Conservation (phyloP, 2,888 invertebrate genomes). For the Sinodicranocentrus sp. region DNA sequence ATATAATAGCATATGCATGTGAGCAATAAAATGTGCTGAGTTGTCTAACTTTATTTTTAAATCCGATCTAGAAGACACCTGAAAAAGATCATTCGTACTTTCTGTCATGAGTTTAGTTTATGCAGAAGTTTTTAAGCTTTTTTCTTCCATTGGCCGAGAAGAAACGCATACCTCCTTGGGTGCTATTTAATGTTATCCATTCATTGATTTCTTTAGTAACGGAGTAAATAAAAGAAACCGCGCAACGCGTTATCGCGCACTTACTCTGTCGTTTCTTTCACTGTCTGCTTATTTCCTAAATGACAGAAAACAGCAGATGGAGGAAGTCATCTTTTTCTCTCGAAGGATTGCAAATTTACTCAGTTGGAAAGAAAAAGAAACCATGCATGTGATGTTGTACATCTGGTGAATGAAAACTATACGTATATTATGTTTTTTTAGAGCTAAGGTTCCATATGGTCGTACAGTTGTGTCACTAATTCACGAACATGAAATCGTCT, state of each 20-base stretch:
- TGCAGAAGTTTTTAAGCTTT: too few species aligned
- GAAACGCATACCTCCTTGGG: slow-evolving; percentile 21
- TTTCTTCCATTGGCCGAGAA: too few species aligned
- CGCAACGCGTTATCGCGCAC: slow-evolving; percentile 1
- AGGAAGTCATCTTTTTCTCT: slow-evolving; percentile 40
- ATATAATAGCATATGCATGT: too few species aligned
- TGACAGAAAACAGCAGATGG: slow-evolving; percentile 60
- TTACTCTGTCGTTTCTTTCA: not conserved
- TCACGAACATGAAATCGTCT: too few species aligned
- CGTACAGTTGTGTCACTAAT: not conserved
- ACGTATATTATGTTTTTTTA: too few species aligned
- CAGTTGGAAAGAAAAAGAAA: slow-evolving; percentile 52
- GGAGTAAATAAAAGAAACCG: slow-evolving; percentile 24
- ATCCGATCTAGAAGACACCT: too few species aligned
- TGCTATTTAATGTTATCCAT: slow-evolving; percentile 23
- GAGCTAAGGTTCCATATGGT: slow-evolving; percentile 1
- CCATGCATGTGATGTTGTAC: too few species aligned
- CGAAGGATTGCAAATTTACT: slow-evolving; percentile 37
- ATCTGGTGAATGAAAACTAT: not conserved
- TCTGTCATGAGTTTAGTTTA: too few species aligned
- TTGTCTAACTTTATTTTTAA: too few species aligned
- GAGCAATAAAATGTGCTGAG: too few species aligned
- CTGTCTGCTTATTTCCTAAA: slow-evolving; percentile 6
- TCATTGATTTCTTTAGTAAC: slow-evolving; percentile 40
- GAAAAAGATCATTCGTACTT: too few species aligned